These are phyloP conservation scores for Amblyjoppa proteus DNA, from an alignment of 2,888 invertebrate species.

Conservation along the genomic window DNA sequence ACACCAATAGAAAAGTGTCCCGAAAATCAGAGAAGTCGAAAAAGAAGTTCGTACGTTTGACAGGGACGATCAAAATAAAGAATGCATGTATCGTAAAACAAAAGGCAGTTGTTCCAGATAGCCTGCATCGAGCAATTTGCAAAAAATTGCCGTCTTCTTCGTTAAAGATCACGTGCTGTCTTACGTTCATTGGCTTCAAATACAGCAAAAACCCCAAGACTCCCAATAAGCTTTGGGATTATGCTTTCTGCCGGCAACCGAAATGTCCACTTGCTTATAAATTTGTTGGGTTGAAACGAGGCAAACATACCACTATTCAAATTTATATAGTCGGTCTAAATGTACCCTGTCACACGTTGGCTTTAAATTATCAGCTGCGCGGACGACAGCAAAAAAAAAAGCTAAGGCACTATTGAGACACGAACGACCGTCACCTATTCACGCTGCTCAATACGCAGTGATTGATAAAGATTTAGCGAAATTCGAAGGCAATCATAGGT, in stretches of 20 bases:
- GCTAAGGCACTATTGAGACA: slow-evolving; percentile 15
- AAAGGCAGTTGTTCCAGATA: slow-evolving; percentile 14
- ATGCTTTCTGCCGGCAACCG: slow-evolving; percentile 40
- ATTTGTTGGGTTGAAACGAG: slow-evolving; percentile 8
- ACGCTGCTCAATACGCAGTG: neutral
- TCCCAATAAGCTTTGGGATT: slow-evolving; percentile 23
- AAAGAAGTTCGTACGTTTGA: neutral
- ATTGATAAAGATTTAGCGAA: slow-evolving; percentile 18
- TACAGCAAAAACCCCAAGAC: slow-evolving; percentile 6
- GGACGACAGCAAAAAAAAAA: neutral
- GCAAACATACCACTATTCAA: neutral
- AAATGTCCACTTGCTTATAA: slow-evolving; percentile 29
- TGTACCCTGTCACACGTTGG: slow-evolving; percentile 15
- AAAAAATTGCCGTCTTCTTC: slow-evolving; percentile 37
- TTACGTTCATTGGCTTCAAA: slow-evolving; percentile 39
- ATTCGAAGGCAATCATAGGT: slow-evolving; percentile 37
- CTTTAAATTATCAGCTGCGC: slow-evolving; percentile 44
- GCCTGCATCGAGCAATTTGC: slow-evolving; percentile 1
- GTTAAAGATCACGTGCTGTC: slow-evolving; percentile 22
- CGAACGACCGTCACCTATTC: slow-evolving; percentile 18
- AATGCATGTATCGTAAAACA: neutral
- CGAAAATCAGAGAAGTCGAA: neutral
- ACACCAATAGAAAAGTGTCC: too few relatives aligned
- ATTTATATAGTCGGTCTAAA: neutral
- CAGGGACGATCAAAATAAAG: neutral